Evolutionary conservation across 1,140 invertebrate species (phyloP).

Genomic region (Spodoptera litura): DNA sequence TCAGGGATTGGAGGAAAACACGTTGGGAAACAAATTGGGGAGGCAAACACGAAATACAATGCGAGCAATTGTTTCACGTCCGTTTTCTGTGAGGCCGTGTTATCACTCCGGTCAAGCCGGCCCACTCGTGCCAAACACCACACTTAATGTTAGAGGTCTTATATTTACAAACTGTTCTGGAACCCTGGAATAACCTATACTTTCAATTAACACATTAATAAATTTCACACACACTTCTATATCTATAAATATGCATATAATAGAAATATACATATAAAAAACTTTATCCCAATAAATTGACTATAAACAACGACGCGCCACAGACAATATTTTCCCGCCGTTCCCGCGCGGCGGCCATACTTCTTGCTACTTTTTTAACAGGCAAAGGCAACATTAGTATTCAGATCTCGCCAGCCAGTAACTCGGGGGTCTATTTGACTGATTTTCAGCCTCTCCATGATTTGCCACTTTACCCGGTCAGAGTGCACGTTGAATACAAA

Average conservation of each 20-base stretch:
- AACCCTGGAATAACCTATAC: too few species aligned
- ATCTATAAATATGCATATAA: background rate
- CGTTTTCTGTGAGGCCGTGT: too few species aligned
- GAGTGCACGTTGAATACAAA: slow-evolving; percentile 72
- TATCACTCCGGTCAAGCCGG: too few species aligned
- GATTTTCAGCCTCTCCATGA: slow-evolving; percentile 85
- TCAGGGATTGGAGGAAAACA: too few species aligned
- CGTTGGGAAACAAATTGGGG: too few species aligned
- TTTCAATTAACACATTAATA: background rate
- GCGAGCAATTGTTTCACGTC: too few species aligned
- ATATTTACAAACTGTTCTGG: too few species aligned
- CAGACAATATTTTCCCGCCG: slow-evolving; percentile 44
- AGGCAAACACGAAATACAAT: too few species aligned
- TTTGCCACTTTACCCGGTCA: slow-evolving; percentile 85
- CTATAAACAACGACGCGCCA: background rate
- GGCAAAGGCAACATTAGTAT: slow-evolving; percentile 70
- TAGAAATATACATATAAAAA: background rate
- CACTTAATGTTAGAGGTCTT: too few species aligned
- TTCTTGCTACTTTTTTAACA: slow-evolving; percentile 55
- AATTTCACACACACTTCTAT: background rate
- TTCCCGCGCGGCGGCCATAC: slow-evolving; percentile 51
- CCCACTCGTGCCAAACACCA: too few species aligned
- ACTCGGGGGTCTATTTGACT: slow-evolving; percentile 83
- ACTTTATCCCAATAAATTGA: slow-evolving; percentile 3
- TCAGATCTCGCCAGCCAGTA: slow-evolving; percentile 66